These are phyloP conservation scores for Anticlea derivata DNA, from an alignment of 2,888 invertebrate species.

Conservation along the genomic window DNA sequence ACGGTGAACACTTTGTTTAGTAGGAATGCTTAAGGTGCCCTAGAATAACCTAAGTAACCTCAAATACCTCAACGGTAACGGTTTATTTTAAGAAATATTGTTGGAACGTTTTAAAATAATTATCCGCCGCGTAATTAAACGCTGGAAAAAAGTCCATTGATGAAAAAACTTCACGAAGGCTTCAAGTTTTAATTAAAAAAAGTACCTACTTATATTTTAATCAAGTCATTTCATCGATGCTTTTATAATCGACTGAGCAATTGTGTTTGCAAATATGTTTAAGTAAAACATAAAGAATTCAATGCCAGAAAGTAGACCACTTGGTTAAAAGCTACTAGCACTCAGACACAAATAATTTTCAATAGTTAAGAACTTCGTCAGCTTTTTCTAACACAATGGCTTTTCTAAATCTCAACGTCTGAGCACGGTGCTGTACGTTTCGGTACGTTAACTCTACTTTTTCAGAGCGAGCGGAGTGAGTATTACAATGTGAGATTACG, in stretches of 20 bases:
- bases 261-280: not conserved
- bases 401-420: constrained; percentile 2
- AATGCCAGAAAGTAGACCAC: not conserved
- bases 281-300: not conserved
- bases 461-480: too few relatives aligned
- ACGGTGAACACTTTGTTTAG: too few relatives aligned
- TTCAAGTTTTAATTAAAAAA: constrained; percentile 22
- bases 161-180: constrained; percentile 19
- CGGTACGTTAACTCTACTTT: too few relatives aligned
- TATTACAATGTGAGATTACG: too few relatives aligned
- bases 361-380: constrained; percentile 12
- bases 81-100: constrained; percentile 20
- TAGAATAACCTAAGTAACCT: constrained; percentile 19
- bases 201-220: constrained; percentile 8
- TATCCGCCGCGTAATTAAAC: constrained; percentile 16
- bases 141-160: constrained; percentile 19
- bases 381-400: constrained; percentile 4
- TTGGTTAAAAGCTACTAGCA: not conserved
- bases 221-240: constrained; percentile 14
- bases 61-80: constrained; percentile 23
- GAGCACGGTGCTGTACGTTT: too few relatives aligned
- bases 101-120: constrained; percentile 17
- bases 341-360: constrained; percentile 8
- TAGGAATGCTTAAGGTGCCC: constrained; percentile 20
- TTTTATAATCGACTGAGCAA: constrained; percentile 5